Evolutionary conservation across 2,113 vertebrate species (phyloP), one percentile per base, ranked within the genome.

Genomic region (Dipodomys merriami): DNA sequence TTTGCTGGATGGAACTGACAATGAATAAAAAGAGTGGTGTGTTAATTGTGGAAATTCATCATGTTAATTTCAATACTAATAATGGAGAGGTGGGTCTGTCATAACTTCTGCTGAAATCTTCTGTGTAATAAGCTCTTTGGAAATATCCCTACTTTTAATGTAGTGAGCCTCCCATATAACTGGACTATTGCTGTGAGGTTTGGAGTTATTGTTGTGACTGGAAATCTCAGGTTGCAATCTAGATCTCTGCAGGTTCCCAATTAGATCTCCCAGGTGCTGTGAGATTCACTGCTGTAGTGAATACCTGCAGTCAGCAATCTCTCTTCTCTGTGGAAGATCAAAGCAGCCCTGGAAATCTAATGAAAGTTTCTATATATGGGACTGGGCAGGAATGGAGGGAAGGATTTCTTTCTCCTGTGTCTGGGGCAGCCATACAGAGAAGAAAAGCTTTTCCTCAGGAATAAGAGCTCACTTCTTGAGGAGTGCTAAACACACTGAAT

Each of bases 341-440:
- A 86, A 83, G 57, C 80, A 89, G 62, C 68, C 33, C 67, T 76
- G 53, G 53, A 57, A 88, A 86, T 84, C 73, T 93, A 95, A 96
- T 94, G 91, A 93, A 96, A 86, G 88, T 46, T 91, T 83, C 49
- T 68, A 81, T 71, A 53, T n/a, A 73, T 62, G 69, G 57, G 15
- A 82, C 80, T 91, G 64, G 78, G 69, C 76, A 93, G 46, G 57
- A 92, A 44, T 53, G 76, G 77, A 65, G 11, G 46, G n/a, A 22
- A 91, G 19, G 35, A 86, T 83, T 78, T 91, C 91, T 93, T 94
- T 84, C 88, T 86, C 78, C 71, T 85, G 27, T 88, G 76, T 94
- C 65, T 83, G 73, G 60, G 69, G n/a, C 81, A 39, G 80, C 44
- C 69, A 85, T 11, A 80, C 8, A 68, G 25, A 46, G 74, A 30